A percentile compares a stretch with the other conserved stretches of the same genome.
Conservation (phyloP, 2,113 vertebrate genomes). For the Calidris pygmaea region DNA sequence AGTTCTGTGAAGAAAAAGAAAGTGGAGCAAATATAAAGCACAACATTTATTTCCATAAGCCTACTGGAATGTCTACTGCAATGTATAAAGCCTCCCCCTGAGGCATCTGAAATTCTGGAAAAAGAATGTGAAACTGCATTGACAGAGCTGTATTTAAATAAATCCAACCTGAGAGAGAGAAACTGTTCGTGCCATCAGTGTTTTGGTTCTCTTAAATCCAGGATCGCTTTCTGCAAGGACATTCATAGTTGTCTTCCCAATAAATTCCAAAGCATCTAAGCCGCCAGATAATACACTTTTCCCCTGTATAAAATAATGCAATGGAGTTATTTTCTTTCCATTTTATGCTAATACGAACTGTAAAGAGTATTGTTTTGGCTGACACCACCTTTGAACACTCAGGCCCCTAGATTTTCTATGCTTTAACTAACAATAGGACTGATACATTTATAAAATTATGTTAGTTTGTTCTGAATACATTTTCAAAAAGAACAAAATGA, state of each 20-base stretch:
- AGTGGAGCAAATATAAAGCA: not conserved
- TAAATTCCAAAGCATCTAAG: constrained; percentile 96
- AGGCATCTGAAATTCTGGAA: not conserved
- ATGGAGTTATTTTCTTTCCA: not conserved
- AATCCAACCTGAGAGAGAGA: constrained; percentile 91
- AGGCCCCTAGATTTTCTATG: not conserved
- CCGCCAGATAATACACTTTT: constrained; percentile 93
- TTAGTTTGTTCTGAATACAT: not conserved
- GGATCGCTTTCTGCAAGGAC: constrained; percentile 96
- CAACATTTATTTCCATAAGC: not conserved
- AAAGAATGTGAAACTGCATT: not conserved
- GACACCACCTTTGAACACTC: not conserved
- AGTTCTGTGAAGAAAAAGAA: not conserved
- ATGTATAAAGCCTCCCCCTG: not conserved
- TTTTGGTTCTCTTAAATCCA: constrained; percentile 96
- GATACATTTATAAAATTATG: not conserved
- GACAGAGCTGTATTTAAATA: not conserved
- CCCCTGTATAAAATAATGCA: constrained; percentile 76
- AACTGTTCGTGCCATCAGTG: constrained; percentile 90
- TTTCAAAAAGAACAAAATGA: not conserved
- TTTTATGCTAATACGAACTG: not conserved
- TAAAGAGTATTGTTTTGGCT: not conserved
- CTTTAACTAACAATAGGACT: not conserved
- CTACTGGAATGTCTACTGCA: not conserved
- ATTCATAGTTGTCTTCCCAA: constrained; percentile 98